Evolutionary conservation across 2,113 vertebrate species (phyloP), one percentile per base, ranked within the genome.

Genomic region (Phodopus roborovskii): DNA sequence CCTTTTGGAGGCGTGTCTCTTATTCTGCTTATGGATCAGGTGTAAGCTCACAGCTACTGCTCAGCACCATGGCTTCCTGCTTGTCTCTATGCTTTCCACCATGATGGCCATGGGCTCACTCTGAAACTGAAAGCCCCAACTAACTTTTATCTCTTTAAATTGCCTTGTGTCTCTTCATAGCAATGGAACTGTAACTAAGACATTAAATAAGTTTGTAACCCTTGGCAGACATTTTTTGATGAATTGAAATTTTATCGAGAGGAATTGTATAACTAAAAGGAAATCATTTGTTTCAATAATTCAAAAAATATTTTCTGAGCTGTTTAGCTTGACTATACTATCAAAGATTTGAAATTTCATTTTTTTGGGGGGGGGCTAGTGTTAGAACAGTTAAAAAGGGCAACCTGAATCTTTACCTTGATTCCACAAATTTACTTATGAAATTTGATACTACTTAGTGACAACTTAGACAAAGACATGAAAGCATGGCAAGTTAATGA

Each of bases 221-320:
- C 58, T 30, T 7, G 20, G n/a, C 60, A 91, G 85, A 77, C 33
- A 77, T 79, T 94, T 64, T n/a, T 33, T 81, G 39, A 42, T 50
- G 19, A 95, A 94, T 39, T 92, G 19, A 68, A 66, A 94, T 89
- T 42, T 68, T 85, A 82, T 94, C 30, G 66, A 75, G 2, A 96
- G 42, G 7, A 87, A 83, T 86, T 89, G 86, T 0, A 85, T 26
- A 96, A 75, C 56, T 90, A 45, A 82, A 75, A 22, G 90, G 22
- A 95, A 91, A 90, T 70, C 0, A 77, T 94, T 58, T 91, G 70
- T 74, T 87, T 81, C 33, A 88, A 90, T 90, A 94, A 71, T 94
- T 94, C 90, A 71, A 82, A 42, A 20, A 90, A 60, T 12, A 74
- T 79, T 92, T 89, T 86, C 56, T 96, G 74, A 45, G 11, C 28